Conservation (phyloP, 2,888 invertebrate species). For the Nymphalis urticae region DNA sequence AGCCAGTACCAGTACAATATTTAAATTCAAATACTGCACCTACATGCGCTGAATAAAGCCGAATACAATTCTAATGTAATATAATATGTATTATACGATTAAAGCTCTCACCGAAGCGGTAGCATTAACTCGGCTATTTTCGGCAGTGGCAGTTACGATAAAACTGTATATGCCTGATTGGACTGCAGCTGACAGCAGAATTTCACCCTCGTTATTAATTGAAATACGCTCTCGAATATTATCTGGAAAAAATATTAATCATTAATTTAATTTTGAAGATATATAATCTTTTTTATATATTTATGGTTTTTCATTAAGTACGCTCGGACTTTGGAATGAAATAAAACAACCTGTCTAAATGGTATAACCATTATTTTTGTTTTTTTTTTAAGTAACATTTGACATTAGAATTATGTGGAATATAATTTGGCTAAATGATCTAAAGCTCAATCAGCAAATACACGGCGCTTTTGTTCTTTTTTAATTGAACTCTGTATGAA, state of each 20-base stretch:
- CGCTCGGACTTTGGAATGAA: too few species aligned
- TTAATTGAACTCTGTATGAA: too few species aligned
- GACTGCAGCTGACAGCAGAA: slow-evolving; percentile 59
- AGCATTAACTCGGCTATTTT: slow-evolving; percentile 50
- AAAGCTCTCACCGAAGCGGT: slow-evolving; percentile 53
- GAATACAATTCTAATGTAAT: background rate
- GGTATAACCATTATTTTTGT: too few species aligned
- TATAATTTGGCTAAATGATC: too few species aligned
- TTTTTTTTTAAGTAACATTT: too few species aligned
- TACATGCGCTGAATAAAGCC: background rate
- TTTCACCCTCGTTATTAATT: slow-evolving; percentile 59
- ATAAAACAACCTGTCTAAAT: too few species aligned
- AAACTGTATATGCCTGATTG: slow-evolving; percentile 60
- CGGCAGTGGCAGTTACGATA: slow-evolving; percentile 61
- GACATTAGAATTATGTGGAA: too few species aligned
- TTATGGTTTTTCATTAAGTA: too few species aligned
- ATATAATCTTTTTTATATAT: background rate
- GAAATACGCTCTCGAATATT: slow-evolving; percentile 60
- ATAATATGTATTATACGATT: background rate
- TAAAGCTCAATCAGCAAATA: too few species aligned
- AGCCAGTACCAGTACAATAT: background rate
- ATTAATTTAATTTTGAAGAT: background rate
- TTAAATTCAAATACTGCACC: background rate
- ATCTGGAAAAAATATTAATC: slow-evolving; percentile 46
- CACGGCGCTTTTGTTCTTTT: too few species aligned